Percentiles rank a stretch among this genome's conserved stretches.
phyloP scores from a whole-genome alignment of 2,797 vertebrate genomes.

The Coreius guichenoti region DNA sequence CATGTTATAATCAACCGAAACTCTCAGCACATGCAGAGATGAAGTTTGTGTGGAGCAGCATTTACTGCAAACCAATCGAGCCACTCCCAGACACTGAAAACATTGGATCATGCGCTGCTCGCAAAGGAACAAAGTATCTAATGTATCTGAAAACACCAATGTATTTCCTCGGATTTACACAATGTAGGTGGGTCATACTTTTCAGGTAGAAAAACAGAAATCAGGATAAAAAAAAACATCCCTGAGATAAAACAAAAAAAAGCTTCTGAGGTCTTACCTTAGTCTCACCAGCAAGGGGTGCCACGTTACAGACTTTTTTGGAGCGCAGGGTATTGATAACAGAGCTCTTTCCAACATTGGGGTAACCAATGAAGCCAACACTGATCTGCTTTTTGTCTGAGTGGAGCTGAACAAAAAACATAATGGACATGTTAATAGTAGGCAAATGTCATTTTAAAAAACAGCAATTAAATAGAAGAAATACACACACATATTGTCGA shows the following conservation, averaged over 20 bases:
- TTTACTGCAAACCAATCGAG: not conserved
- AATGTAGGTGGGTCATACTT: not conserved
- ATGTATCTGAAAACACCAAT: not conserved
- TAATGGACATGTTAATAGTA: slow-evolving; percentile 11
- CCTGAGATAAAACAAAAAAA: not conserved
- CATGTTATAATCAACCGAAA: not conserved
- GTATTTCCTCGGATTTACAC: not conserved
- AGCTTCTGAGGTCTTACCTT: slow-evolving; percentile 81
- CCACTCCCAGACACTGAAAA: not conserved
- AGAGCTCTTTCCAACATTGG: slow-evolving; percentile 98
- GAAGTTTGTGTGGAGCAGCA: no score
- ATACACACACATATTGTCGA: not conserved
- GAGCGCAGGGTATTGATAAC: slow-evolving; percentile 95
- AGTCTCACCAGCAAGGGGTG: slow-evolving; percentile 95
- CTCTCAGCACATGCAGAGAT: not conserved
- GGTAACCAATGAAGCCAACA: slow-evolving; percentile 98
- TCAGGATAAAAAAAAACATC: not conserved
- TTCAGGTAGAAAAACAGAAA: not conserved
- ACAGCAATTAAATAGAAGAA: slow-evolving; percentile 14
- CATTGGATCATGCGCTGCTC: no score
- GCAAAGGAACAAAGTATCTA: not conserved
- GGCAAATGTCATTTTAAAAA: not conserved
- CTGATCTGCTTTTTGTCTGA: slow-evolving; percentile 99
- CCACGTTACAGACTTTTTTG: slow-evolving; percentile 98
- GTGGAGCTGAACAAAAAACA: slow-evolving; percentile 84